Evolutionary conservation across 1,140 invertebrate species (phyloP).

Genomic region (Schlechtendalia chinensis): DNA sequence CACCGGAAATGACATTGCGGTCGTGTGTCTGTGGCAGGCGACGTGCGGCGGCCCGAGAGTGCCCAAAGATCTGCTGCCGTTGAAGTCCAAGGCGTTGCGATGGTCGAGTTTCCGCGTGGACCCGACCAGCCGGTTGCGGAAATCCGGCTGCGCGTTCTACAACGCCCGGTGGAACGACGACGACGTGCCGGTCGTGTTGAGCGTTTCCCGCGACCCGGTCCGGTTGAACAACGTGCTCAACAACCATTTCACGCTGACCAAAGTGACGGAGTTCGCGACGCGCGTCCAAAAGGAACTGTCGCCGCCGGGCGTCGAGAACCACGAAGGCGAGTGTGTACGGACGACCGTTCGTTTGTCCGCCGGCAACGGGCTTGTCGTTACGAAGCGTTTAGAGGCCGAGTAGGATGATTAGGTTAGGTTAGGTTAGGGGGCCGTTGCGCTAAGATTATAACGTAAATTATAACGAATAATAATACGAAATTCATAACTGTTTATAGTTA

Average conservation of each 20-base stretch:
- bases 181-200: conserved; percentile 68
- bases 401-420: too few species aligned
- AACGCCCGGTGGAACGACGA: conserved; percentile 68
- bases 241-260: conserved; percentile 64
- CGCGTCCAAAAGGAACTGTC: conserved; percentile 66
- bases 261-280: conserved; percentile 76
- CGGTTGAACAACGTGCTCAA: conserved; percentile 55
- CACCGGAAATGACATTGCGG: too few species aligned
- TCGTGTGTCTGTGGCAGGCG: conserved; percentile 52
- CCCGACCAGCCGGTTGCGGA: conserved; percentile 56
- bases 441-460: too few species aligned
- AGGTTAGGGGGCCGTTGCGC: too few species aligned
- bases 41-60: conserved; percentile 55
- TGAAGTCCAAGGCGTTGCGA: neutral
- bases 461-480: too few species aligned
- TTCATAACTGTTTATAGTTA: too few species aligned
- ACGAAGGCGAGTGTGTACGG: conserved; percentile 60
- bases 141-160: conserved; percentile 71
- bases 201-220: conserved; percentile 60
- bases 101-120: conserved; percentile 33
- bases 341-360: too few species aligned
- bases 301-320: conserved; percentile 57
- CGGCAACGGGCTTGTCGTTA: too few species aligned
- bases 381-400: too few species aligned
- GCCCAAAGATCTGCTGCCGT: conserved; percentile 6